Conservation (phyloP, 2,797 vertebrate species). For the Leptodactylus fallax region DNA sequence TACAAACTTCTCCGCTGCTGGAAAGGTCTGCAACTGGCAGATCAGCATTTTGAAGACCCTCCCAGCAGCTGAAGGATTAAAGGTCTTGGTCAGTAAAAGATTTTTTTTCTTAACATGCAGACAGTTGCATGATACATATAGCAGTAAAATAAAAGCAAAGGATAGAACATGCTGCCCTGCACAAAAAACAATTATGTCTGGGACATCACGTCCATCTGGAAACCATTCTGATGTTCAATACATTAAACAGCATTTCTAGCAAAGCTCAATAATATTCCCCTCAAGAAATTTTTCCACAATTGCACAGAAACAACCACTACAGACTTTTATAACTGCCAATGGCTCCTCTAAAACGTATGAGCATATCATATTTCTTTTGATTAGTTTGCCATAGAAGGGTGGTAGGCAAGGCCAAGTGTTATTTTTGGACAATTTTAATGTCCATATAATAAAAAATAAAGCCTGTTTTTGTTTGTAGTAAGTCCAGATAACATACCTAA, state of each 20-base stretch:
- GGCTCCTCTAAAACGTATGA: conserved; percentile 32
- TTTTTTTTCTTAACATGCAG: conserved; percentile 70
- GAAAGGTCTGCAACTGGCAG: background rate
- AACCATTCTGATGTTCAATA: conserved; percentile 68
- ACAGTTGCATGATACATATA: conserved; percentile 78
- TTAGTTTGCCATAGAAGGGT: conserved; percentile 14
- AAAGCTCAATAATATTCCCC: conserved; percentile 64
- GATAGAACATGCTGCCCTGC: conserved; percentile 73
- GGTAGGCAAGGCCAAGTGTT: conserved; percentile 25
- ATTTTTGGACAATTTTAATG: conserved; percentile 38
- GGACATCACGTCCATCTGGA: conserved; percentile 66
- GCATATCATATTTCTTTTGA: conserved; percentile 46
- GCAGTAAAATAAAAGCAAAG: conserved; percentile 75
- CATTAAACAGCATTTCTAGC: conserved; percentile 67
- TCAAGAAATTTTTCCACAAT: conserved; percentile 64
- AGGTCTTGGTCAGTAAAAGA: conserved; percentile 70
- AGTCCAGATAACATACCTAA: conserved; percentile 19
- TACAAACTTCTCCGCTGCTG: conserved; percentile 72
- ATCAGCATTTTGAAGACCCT: conserved; percentile 25
- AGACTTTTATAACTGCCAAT: conserved; percentile 35
- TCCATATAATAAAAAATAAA: conserved; percentile 28
- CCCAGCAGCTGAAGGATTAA: conserved; percentile 39
- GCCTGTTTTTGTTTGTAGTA: background rate
- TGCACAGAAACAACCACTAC: conserved; percentile 58
- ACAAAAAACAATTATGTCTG: conserved; percentile 61